Percentiles rank a stretch among this genome's conserved stretches.
Evolutionary conservation across 2,888 invertebrate species (phyloP).

Genomic region (Andrena praecox): DNA sequence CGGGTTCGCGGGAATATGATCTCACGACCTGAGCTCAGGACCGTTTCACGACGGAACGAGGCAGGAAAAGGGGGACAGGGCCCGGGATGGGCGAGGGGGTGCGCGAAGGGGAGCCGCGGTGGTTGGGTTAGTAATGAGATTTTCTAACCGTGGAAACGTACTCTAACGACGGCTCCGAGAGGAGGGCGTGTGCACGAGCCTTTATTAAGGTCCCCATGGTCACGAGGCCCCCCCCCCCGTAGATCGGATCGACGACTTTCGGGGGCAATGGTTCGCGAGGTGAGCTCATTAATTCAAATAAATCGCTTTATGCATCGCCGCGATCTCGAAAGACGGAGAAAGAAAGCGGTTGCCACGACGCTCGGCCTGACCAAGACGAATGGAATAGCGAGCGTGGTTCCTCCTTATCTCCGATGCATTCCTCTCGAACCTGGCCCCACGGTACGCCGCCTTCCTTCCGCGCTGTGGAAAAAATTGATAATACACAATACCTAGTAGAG

Average conservation of each 20-base stretch:
- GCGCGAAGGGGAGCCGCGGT: slow-evolving; percentile 6
- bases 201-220: slow-evolving; percentile 71
- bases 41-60: slow-evolving; percentile 31
- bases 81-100: not conserved
- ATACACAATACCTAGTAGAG: too few relatives aligned
- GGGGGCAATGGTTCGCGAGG: slow-evolving; percentile 62
- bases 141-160: slow-evolving; percentile 70
- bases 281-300: slow-evolving; percentile 80
- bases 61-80: slow-evolving; percentile 9
- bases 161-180: slow-evolving; percentile 47
- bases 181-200: slow-evolving; percentile 61
- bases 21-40: slow-evolving; percentile 60
- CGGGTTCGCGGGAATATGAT: slow-evolving; percentile 51
- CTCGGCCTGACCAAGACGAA: slow-evolving; percentile 74
- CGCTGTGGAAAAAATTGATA: too few relatives aligned
- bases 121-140: slow-evolving; percentile 60
- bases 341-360: slow-evolving; percentile 63
- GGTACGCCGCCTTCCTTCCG: slow-evolving; percentile 51
- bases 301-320: slow-evolving; percentile 77
- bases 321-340: slow-evolving; percentile 70
- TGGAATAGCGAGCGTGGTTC: slow-evolving; percentile 70
- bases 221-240: slow-evolving; percentile 56
- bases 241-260: slow-evolving; percentile 72
- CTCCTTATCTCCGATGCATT: slow-evolving; percentile 72
- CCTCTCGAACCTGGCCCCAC: slow-evolving; percentile 61